A percentile compares a stretch with the other conserved stretches of the same genome.
phyloP scores from a whole-genome alignment of 2,888 invertebrate genomes.

The Tetheella fluctuosa region DNA sequence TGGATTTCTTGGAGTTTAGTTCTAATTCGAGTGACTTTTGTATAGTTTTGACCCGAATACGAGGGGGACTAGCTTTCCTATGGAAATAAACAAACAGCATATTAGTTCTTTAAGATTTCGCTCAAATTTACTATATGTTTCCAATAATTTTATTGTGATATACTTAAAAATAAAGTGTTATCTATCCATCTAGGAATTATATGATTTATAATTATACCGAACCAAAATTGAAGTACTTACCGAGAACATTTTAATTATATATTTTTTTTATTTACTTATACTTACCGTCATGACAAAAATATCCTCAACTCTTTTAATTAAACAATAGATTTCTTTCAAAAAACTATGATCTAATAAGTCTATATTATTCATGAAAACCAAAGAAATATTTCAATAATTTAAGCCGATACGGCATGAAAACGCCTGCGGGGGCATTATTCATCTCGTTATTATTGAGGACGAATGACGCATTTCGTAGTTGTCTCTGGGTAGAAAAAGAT shows the following conservation, averaged over 20 bases:
- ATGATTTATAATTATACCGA: no score
- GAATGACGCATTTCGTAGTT: conserved; percentile 25
- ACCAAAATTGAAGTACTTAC: no score
- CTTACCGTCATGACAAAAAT: no score
- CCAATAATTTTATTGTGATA: no score
- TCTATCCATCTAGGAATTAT: no score
- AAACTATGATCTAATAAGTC: not conserved
- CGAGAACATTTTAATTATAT: no score
- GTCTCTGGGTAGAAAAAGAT: conserved; percentile 27
- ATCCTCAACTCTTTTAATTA: not conserved
- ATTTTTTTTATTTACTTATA: no score
- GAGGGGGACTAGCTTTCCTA: not conserved
- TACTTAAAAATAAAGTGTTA: no score
- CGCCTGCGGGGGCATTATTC: conserved; percentile 20
- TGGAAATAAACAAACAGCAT: not conserved
- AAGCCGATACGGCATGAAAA: conserved; percentile 3
- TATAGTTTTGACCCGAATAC: not conserved
- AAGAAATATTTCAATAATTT: not conserved
- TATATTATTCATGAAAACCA: not conserved
- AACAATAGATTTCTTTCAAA: not conserved
- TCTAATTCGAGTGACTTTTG: not conserved
- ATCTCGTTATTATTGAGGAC: conserved; percentile 26
- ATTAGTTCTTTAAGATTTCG: not conserved
- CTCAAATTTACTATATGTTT: not conserved
- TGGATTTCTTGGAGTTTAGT: conserved; percentile 6